Base-by-base conservation (phyloP, 2,113 vertebrate genomes). In the Gavia stellata region DNA sequence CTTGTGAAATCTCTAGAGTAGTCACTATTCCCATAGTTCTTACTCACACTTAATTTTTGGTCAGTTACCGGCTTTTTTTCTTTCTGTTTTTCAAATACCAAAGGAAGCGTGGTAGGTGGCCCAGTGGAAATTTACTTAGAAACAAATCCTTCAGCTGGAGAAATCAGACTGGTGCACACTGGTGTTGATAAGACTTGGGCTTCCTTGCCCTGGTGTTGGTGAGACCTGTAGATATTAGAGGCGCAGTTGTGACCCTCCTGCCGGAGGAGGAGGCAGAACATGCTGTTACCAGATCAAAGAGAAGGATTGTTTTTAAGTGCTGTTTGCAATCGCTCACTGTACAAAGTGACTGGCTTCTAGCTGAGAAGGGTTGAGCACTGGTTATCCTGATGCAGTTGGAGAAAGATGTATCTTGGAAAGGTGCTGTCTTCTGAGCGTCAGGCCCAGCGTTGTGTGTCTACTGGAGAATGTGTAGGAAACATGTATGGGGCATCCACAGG, bases 1-100 rank as follows among this genome's bases (percentile, higher is more conserved):
- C 91, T 90, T 83, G 84, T 92, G 71, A 96, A 96, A 92, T 91
- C 56, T 84, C 87, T 86, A 12, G 34, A 62, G 42, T 56, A 89
- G 49, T 49, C 9, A 2, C 62, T 85, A 6, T 95, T 81, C 40
- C 34, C 83, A 33, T 81, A 91, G 31, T 84, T 83, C 71, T 96
- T 92, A 59, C 36, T 94, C 78, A 77, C 79, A 45, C 50, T 87
- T 86, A 62, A 58, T 94, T 92, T 96, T 93, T 62, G 67, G 80
- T 86, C 33, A 5, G 14, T 97, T 95, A 38, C 36, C 88, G 65
- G 21, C 28, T n/a, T 59, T 36, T 85, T 75, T 65, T 67, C 3
- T 42, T 88, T 65, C 45, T 85, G 5, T 68, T 88, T 96, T 92
- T 73, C 63, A 94, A 92, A 91, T 90, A 53, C 36, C 53, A 49